A percentile compares a stretch with the other conserved stretches of the same genome.
Evolutionary conservation across 2,888 invertebrate species (phyloP).

Genomic region (Ethmia dodecea): DNA sequence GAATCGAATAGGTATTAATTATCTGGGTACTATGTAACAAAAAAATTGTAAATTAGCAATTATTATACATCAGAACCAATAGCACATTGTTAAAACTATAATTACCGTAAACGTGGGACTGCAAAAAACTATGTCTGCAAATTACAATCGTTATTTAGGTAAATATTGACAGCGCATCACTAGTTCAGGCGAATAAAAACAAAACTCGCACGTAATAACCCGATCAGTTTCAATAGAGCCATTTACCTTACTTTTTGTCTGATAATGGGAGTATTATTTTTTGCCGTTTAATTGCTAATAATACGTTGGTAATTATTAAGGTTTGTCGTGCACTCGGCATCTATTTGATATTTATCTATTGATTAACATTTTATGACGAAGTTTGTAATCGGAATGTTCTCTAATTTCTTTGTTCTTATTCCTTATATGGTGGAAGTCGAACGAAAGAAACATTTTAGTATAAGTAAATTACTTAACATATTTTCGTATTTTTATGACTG

Average conservation of each 20-base stretch:
- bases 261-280: constrained; percentile 28
- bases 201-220: constrained; percentile 13
- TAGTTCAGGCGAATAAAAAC: constrained; percentile 9
- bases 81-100: too few relatives aligned
- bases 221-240: constrained; percentile 17
- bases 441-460: too few relatives aligned
- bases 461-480: too few relatives aligned
- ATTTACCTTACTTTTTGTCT: constrained; percentile 29
- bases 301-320: constrained; percentile 47
- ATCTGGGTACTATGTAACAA: too few relatives aligned
- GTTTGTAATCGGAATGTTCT: too few relatives aligned
- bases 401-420: constrained; percentile 15
- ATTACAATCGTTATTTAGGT: constrained; percentile 14
- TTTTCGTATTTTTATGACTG: constrained; percentile 5
- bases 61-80: too few relatives aligned
- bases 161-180: constrained; percentile 16
- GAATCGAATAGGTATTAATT: too few relatives aligned
- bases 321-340: constrained; percentile 30
- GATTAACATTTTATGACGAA: constrained; percentile 29
- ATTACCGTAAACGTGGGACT: too few relatives aligned
- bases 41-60: too few relatives aligned
- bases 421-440: too few relatives aligned
- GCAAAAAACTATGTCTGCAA: constrained; percentile 29
- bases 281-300: constrained; percentile 23
- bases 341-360: constrained; percentile 40